A percentile compares a stretch with the other conserved stretches of the same genome.
phyloP scores from a whole-genome alignment of 2,113 vertebrate genomes.

The Centropristis striata region DNA sequence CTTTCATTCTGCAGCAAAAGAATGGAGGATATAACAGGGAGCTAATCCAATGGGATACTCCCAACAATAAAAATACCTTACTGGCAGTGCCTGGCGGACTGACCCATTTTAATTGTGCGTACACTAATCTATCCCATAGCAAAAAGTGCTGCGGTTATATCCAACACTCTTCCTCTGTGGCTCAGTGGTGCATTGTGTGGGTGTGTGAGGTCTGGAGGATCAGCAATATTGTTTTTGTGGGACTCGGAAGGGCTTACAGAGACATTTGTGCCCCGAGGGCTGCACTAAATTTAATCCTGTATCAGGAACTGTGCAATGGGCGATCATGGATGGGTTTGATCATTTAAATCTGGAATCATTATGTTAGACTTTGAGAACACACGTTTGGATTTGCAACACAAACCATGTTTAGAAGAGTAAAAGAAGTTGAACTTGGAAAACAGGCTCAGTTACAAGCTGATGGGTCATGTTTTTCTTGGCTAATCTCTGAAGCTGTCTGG shows the following conservation, averaged over 20 bases:
- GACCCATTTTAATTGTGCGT: slow-evolving; percentile 80
- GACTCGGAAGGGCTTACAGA: slow-evolving; percentile 70
- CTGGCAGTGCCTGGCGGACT: slow-evolving; percentile 64
- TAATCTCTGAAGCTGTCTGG: slow-evolving; percentile 31
- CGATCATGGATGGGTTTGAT: slow-evolving; percentile 49
- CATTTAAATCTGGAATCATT: slow-evolving; percentile 49
- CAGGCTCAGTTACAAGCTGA: not conserved
- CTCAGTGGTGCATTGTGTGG: slow-evolving; percentile 76
- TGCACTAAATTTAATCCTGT: slow-evolving; percentile 51
- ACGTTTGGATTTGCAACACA: slow-evolving; percentile 24
- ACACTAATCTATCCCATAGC: slow-evolving; percentile 73
- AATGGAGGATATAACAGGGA: slow-evolving; percentile 57
- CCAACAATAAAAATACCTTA: slow-evolving; percentile 80
- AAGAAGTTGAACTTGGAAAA: slow-evolving; percentile 19
- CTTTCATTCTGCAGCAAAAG: slow-evolving; percentile 49
- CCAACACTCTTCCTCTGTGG: slow-evolving; percentile 71
- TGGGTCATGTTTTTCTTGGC: slow-evolving; percentile 28
- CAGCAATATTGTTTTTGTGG: slow-evolving; percentile 80
- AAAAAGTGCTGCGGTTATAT: slow-evolving; percentile 72
- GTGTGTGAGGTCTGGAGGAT: slow-evolving; percentile 72
- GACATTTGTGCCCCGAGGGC: slow-evolving; percentile 46
- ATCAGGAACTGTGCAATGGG: slow-evolving; percentile 23
- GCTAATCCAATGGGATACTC: slow-evolving; percentile 76
- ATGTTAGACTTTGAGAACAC: slow-evolving; percentile 30
- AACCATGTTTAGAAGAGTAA: slow-evolving; percentile 2